A percentile compares a stretch with the other conserved stretches of the same genome.
These are phyloP conservation scores for Anguilla anguilla DNA, from an alignment of 2,797 vertebrate genomes.

Conservation along the genomic window DNA sequence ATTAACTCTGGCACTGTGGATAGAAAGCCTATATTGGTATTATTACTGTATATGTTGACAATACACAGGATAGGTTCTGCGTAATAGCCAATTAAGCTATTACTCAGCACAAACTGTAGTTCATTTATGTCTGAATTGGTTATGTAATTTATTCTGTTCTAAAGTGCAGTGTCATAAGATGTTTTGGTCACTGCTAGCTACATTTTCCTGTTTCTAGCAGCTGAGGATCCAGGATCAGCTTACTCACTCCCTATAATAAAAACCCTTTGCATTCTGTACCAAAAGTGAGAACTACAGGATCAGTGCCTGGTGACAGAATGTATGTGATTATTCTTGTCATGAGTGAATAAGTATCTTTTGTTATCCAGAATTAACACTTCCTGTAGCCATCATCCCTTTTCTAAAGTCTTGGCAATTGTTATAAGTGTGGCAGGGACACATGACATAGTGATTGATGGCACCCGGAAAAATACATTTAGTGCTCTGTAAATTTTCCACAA, in stretches of 20 bases:
- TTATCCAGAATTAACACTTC: too few relatives aligned
- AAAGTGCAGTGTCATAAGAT: too few relatives aligned
- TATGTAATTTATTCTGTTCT: too few relatives aligned
- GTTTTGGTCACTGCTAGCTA: too few relatives aligned
- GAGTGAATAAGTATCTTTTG: not conserved
- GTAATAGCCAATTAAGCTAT: too few relatives aligned
- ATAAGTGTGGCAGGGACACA: not conserved
- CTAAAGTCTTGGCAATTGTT: not conserved
- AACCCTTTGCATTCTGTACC: not conserved
- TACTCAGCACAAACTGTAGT: too few relatives aligned
- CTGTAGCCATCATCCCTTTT: not conserved
- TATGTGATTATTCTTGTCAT: not conserved
- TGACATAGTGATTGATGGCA: not conserved
- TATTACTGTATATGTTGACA: too few relatives aligned
- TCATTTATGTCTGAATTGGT: too few relatives aligned
- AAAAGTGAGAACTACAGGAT: not conserved
- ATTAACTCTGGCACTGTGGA: too few relatives aligned
- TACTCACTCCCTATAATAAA: not conserved
- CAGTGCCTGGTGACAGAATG: not conserved
- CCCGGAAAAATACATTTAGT: not conserved
- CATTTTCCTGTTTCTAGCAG: not conserved
- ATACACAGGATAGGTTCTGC: too few relatives aligned
- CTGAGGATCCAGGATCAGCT: slow-evolving; percentile 5
- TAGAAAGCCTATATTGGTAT: too few relatives aligned
- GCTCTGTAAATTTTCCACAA: slow-evolving; percentile 1